These are phyloP conservation scores for Heliothis peltigera DNA, from an alignment of 2,888 invertebrate genomes.

Conservation along the genomic window DNA sequence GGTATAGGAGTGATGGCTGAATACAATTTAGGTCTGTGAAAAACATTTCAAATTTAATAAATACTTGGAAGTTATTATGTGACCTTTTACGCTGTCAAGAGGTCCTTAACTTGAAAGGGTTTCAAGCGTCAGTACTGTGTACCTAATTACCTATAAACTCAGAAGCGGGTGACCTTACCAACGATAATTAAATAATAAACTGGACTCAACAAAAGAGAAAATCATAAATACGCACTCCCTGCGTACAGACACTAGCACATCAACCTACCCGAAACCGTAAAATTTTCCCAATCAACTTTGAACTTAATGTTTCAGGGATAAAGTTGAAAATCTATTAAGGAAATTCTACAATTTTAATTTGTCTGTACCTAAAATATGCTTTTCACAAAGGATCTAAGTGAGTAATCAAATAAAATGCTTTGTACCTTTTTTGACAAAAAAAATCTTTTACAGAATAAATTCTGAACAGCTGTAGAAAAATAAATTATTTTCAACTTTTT, in stretches of 20 bases:
- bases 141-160: background rate
- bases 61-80: too few species aligned
- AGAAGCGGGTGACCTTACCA: background rate
- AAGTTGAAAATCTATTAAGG: too few species aligned
- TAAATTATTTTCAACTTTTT: slow-evolving; percentile 35
- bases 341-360: too few species aligned
- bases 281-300: too few species aligned
- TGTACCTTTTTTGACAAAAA: slow-evolving; percentile 15
- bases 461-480: slow-evolving; percentile 23
- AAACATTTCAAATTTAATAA: too few species aligned
- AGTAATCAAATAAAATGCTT: slow-evolving; percentile 41
- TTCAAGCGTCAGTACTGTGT: background rate
- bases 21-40: too few species aligned
- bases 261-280: too few species aligned
- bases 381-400: slow-evolving; percentile 12
- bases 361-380: background rate
- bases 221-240: background rate
- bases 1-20: too few species aligned
- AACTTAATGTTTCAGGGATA: too few species aligned
- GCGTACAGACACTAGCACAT: too few species aligned
- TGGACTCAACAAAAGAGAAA: background rate
- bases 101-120: background rate
- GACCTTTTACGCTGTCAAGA: background rate
- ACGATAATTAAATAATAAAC: background rate
- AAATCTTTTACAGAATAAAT: slow-evolving; percentile 15